Evolutionary conservation across 2,888 invertebrate genomes (phyloP).

Genomic region (Epsilonema sp.): DNA sequence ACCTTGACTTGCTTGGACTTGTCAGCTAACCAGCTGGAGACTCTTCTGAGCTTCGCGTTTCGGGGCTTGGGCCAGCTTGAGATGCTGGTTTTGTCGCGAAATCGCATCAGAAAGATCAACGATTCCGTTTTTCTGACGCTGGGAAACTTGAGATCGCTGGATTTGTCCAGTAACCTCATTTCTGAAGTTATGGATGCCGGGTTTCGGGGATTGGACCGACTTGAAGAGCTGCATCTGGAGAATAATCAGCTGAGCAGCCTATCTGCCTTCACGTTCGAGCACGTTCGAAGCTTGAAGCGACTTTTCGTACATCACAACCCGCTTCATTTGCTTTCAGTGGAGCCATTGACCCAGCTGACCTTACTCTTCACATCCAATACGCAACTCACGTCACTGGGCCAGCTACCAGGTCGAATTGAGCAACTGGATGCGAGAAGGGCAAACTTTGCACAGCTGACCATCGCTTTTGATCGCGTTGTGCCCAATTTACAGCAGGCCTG

Average conservation of each 20-base stretch:
- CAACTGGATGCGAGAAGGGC: too few relatives aligned
- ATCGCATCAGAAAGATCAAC: neutral
- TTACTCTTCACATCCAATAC: too few relatives aligned
- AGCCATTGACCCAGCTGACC: too few relatives aligned
- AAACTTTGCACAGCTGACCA: too few relatives aligned
- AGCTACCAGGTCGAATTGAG: too few relatives aligned
- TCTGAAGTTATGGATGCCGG: neutral
- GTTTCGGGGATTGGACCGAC: neutral
- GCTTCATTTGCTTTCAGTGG: too few relatives aligned
- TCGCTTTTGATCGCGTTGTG: too few relatives aligned
- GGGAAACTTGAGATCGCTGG: neutral
- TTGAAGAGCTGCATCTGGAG: neutral
- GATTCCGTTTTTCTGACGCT: neutral
- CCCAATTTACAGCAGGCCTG: too few relatives aligned
- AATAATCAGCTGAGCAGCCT: neutral
- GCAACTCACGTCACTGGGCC: too few relatives aligned
- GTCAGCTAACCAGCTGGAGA: neutral
- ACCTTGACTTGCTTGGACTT: neutral
- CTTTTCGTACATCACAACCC: neutral
- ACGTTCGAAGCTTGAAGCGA: neutral
- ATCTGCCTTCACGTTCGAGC: neutral
- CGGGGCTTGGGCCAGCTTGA: neutral
- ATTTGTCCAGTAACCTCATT: neutral
- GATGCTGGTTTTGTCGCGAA: neutral
- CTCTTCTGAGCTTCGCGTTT: neutral